A percentile compares a stretch with the other conserved stretches of the same genome.
phyloP scores from a whole-genome alignment of 2,888 invertebrate species.

The Philhelius pedissequus region DNA sequence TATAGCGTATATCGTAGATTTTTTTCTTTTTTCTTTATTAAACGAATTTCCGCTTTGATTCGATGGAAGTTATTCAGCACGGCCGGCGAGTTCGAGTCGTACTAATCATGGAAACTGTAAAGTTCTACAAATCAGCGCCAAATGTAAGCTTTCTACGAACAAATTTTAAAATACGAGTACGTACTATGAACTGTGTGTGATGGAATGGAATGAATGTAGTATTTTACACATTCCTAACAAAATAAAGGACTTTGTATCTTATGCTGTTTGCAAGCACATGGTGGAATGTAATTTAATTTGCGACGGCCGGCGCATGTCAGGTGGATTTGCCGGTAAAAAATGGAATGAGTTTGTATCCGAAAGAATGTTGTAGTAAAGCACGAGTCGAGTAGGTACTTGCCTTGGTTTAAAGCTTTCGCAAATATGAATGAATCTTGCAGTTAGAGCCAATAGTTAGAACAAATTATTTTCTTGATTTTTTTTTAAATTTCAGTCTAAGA shows the following conservation, averaged over 20 bases:
- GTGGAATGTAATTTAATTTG: slow-evolving; percentile 50
- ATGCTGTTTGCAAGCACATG: slow-evolving; percentile 20
- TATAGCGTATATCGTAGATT: not conserved
- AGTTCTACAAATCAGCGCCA: not conserved
- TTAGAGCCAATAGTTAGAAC: not conserved
- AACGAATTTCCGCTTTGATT: not conserved
- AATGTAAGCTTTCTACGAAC: slow-evolving; percentile 44
- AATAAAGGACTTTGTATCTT: slow-evolving; percentile 47
- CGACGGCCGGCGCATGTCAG: slow-evolving; percentile 53
- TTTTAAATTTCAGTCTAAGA: too few species aligned
- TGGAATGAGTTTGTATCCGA: not conserved
- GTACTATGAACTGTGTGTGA: not conserved
- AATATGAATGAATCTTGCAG: slow-evolving; percentile 16
- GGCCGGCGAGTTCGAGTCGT: slow-evolving; percentile 34
- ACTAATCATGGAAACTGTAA: slow-evolving; percentile 42
- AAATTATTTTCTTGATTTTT: too few species aligned
- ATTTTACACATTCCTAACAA: not conserved
- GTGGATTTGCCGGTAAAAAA: not conserved
- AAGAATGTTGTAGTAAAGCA: not conserved
- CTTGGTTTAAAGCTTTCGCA: slow-evolving; percentile 8
- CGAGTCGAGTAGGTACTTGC: too few species aligned
- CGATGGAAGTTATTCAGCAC: slow-evolving; percentile 8
- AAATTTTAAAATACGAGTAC: not conserved
- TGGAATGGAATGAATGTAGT: not conserved
- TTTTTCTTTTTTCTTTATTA: not conserved